Percentiles rank a stretch among this genome's conserved stretches.
Evolutionary conservation across 2,888 invertebrate species (phyloP).

Genomic region (Dicyrtoma fusca): DNA sequence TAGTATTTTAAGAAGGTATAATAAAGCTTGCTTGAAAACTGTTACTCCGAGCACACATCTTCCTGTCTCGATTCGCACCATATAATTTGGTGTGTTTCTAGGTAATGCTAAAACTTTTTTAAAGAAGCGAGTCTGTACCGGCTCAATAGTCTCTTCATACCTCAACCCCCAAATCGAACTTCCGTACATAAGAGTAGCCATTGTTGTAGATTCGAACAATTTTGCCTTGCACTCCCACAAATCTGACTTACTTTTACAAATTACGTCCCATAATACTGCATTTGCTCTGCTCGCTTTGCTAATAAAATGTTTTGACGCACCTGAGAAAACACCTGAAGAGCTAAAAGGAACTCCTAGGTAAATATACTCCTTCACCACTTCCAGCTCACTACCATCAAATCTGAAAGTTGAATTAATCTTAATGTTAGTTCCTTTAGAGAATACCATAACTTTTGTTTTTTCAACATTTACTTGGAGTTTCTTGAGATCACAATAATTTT

Average conservation of each 20-base stretch:
- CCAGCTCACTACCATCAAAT: background rate
- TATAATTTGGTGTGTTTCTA: background rate
- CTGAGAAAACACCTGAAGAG: background rate
- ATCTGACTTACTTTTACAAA: background rate
- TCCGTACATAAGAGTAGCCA: background rate
- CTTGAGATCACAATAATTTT: background rate
- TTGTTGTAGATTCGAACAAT: background rate
- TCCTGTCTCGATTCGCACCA: background rate
- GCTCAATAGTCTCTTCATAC: background rate
- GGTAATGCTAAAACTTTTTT: background rate
- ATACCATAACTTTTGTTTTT: slow-evolving; percentile 20
- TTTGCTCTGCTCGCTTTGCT: background rate
- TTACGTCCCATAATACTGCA: background rate
- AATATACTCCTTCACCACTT: background rate
- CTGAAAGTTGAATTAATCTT: background rate
- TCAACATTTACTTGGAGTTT: background rate
- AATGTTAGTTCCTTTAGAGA: background rate
- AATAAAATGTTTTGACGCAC: background rate
- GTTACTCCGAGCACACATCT: background rate
- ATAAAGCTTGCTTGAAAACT: background rate
- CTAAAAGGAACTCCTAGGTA: slow-evolving; percentile 9
- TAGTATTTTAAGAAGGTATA: no score
- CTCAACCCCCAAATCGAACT: background rate
- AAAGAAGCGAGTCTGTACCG: background rate
- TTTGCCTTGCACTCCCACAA: slow-evolving; percentile 2